These are phyloP conservation scores for Eidolon dupreanum DNA, from an alignment of 2,797 vertebrate species.

Conservation along the genomic window DNA sequence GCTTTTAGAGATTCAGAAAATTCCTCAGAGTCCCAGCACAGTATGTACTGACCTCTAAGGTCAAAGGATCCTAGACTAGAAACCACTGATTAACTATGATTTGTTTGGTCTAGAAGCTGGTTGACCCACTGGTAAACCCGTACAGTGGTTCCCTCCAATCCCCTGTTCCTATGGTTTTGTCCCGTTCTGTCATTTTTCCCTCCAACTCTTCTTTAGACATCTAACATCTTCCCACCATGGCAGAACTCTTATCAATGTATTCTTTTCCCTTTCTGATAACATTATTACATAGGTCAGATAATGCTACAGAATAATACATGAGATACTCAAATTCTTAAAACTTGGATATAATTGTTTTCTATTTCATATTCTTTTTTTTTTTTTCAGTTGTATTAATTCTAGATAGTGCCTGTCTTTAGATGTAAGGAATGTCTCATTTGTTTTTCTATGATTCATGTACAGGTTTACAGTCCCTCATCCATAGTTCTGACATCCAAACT, in stretches of 20 bases:
- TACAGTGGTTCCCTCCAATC: not conserved
- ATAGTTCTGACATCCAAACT: not conserved
- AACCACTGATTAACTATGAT: not conserved
- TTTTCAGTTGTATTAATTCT: not conserved
- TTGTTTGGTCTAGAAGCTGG: not conserved
- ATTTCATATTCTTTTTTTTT: not conserved
- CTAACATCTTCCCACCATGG: not conserved
- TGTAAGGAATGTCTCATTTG: not conserved
- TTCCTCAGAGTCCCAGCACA: not conserved
- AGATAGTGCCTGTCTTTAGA: not conserved
- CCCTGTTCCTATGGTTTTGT: not conserved
- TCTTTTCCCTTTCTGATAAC: not conserved
- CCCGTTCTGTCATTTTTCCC: not conserved
- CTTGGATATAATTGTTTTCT: not conserved
- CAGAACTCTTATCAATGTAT: not conserved
- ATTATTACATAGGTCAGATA: not conserved
- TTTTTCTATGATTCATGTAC: not conserved
- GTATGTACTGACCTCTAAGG: not conserved
- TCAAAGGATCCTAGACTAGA: not conserved
- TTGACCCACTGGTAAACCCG: not conserved
- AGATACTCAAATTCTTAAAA: slow-evolving; percentile 24
- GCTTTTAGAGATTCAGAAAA: slow-evolving; percentile 14
- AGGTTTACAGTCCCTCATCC: not conserved
- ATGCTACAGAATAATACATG: not conserved
- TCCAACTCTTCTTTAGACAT: not conserved